Base-by-base conservation (phyloP, 2,888 invertebrate genomes). In the Eustalomyia histrio region DNA sequence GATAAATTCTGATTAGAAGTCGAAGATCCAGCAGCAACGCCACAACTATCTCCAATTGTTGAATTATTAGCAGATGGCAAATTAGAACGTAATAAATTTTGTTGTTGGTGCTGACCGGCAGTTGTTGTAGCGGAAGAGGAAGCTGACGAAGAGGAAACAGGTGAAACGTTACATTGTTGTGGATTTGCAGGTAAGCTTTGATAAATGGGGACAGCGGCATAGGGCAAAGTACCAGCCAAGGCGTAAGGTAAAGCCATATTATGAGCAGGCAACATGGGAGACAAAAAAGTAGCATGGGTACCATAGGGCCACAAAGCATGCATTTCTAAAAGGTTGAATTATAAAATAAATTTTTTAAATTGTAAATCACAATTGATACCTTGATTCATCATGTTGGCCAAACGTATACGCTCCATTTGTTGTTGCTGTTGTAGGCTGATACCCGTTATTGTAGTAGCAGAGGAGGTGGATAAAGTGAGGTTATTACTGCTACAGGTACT, bases 301-400 rank as follows among this genome's bases (percentile, higher is more conserved):
- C 86, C 87, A 81, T 86, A 87, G 17, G 87, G 86, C 86, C 86
- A 87, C 33, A 86, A 83, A 14, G 87, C 84, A 76, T 86, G 87
- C 83, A 86, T 85, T 79, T 87, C 87, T 86, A 4, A 57, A 64
- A 55, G 8, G n/a, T 6, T n/a, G 14, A n/a, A 39, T 12, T 12
- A 29, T 29, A 7, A 29, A 29, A 29, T 4, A 7, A 29, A 29
- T 29, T 29, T 6, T 29, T 29, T 29, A 29, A 29, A 3, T 29
- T 29, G 29, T 14, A 14, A 68, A 16, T 17, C 5, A 10, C 12
- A 35, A 6, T 39, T 16, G 12, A 67, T 64, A 87, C 87, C 87
- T 84, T 86, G 86, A 81, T 82, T 85, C 76, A 85, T 86, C 52
- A 87, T 84, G 60, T 84, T 86, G 18, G 84, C 79, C 65, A 86